Conservation (phyloP, 2,888 invertebrate species). For the Caradrina kadenii region DNA sequence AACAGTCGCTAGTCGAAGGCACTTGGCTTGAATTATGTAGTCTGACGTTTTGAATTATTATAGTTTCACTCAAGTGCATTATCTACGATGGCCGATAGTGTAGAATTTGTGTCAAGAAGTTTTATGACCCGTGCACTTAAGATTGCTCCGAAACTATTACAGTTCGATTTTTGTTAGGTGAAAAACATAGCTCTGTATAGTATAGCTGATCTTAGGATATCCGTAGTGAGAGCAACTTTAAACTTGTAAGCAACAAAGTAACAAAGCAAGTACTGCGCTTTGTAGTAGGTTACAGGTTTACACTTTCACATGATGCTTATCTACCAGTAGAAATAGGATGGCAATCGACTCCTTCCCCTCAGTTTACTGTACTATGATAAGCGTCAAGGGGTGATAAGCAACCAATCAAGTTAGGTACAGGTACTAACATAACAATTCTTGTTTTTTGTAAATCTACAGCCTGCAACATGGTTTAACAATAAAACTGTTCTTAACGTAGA, state of each 20-base stretch:
- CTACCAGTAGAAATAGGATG: background rate
- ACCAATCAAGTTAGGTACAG: constrained; percentile 15
- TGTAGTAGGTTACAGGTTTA: constrained; percentile 1
- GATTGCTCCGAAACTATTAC: constrained; percentile 7
- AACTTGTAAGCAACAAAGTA: background rate
- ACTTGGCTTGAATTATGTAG: constrained; percentile 48
- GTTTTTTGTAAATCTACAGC: background rate
- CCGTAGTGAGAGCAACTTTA: background rate
- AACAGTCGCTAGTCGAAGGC: constrained; percentile 57
- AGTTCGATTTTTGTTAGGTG: no score
- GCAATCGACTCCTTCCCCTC: constrained; percentile 10
- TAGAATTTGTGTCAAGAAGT: constrained; percentile 22
- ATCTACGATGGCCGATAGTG: constrained; percentile 26
- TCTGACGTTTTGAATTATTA: constrained; percentile 40
- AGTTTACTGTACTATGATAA: constrained; percentile 24
- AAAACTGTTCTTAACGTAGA: background rate
- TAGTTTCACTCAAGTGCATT: constrained; percentile 44
- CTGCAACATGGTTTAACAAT: constrained; percentile 10
- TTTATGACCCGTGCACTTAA: constrained; percentile 9
- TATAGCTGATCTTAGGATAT: no score
- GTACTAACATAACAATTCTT: constrained; percentile 6
- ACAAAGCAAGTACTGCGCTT: background rate
- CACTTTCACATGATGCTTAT: constrained; percentile 26
- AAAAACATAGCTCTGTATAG: no score
- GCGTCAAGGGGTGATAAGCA: constrained; percentile 22